Percentiles rank a stretch among this genome's conserved stretches.
phyloP scores from a whole-genome alignment of 2,113 vertebrate species.

The Pan troglodytes region NHGRI_mPanTro3-v2.1_pri NC_072409.2:10391001-10391500 shows the following conservation, averaged over 20 bases:
- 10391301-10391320: slow-evolving; percentile 94
- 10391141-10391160: slow-evolving; percentile 95
- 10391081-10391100: slow-evolving; percentile 88
- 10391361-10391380: slow-evolving; percentile 93
- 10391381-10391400: slow-evolving; percentile 70
- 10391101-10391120: slow-evolving; percentile 92
- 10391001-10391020: slow-evolving; percentile 94
- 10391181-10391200: slow-evolving; percentile 96
- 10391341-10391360: slow-evolving; percentile 95
- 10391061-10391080: slow-evolving; percentile 87
- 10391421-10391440: slow-evolving; percentile 81
- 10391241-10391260: slow-evolving; percentile 96
- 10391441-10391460: slow-evolving; percentile 81
- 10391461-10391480: background rate
- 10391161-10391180: slow-evolving; percentile 97
- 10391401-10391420: slow-evolving; percentile 74
- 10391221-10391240: slow-evolving; percentile 96
- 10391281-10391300: slow-evolving; percentile 97
- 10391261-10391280: slow-evolving; percentile 95
- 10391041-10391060: slow-evolving; percentile 88
- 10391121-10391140: slow-evolving; percentile 96
- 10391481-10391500: background rate
- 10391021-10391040: slow-evolving; percentile 96
- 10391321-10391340: slow-evolving; percentile 94
- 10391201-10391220: slow-evolving; percentile 96